These are phyloP conservation scores for Diabrotica virgifera DNA, from an alignment of 1,140 invertebrate species.

Conservation along the genomic window DNA sequence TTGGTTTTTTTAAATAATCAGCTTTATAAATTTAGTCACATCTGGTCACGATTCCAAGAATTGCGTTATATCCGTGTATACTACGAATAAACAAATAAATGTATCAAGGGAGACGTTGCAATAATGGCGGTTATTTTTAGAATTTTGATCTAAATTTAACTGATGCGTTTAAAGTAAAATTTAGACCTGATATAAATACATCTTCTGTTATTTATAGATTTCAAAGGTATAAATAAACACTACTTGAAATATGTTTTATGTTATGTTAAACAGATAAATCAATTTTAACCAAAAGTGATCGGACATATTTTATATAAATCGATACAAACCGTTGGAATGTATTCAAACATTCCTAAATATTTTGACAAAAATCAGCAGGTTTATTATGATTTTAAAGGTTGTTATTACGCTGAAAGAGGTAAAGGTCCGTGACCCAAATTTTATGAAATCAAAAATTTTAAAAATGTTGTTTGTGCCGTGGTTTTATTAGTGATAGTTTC, in stretches of 20 bases:
- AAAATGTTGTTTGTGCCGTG: not conserved
- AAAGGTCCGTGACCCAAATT: not conserved
- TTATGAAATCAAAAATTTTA: not conserved
- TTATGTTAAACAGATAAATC: not conserved
- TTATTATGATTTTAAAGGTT: no score
- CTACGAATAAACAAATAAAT: constrained; percentile 3
- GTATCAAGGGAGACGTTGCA: not conserved
- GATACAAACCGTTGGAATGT: no score
- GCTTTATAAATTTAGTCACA: not conserved
- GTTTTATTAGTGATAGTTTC: no score
- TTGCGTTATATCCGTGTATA: not conserved
- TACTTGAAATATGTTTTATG: not conserved
- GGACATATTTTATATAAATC: no score
- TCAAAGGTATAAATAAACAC: not conserved
- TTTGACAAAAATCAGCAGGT: no score
- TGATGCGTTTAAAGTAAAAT: not conserved
- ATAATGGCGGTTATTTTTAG: not conserved
- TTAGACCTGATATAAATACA: constrained; percentile 1
- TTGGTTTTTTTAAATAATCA: no score
- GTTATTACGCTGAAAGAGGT: not conserved
- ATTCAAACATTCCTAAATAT: no score
- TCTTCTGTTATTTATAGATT: not conserved
- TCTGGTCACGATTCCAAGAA: not conserved
- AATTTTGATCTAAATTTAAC: constrained; percentile 1
- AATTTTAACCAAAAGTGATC: not conserved